A percentile compares a stretch with the other conserved stretches of the same genome.
phyloP scores from a whole-genome alignment of 2,113 vertebrate genomes.

The Diphyllodes magnificus region DNA sequence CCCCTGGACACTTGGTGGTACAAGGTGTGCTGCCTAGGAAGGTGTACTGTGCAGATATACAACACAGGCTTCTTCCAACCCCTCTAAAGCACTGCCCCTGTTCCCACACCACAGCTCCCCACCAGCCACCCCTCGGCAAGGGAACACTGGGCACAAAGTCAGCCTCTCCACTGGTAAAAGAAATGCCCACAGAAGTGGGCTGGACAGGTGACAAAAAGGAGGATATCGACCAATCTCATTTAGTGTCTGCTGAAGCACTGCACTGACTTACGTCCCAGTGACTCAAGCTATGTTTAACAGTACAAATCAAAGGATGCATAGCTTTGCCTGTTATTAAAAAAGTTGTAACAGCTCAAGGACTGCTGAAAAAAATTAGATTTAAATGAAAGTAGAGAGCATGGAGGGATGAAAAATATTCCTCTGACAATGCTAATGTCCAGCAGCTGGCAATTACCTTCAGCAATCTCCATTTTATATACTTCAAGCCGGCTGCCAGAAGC shows the following conservation, averaged over 20 bases:
- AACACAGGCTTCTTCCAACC: neutral
- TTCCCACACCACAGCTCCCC: neutral
- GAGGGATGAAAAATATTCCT: neutral
- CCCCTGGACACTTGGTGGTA: neutral
- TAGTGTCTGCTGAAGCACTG: neutral
- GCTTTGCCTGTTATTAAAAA: neutral
- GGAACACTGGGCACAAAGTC: neutral
- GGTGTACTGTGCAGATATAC: fast-evolving
- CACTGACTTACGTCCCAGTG: neutral
- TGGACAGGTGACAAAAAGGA: neutral
- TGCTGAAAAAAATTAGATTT: neutral
- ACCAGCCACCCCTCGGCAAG: neutral
- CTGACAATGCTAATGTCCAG: neutral
- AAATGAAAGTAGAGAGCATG: neutral
- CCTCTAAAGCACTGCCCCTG: neutral
- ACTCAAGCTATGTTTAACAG: neutral
- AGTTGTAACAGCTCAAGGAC: neutral
- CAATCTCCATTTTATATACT: neutral
- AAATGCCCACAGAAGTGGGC: neutral
- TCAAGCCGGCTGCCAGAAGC: neutral
- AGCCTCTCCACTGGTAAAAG: neutral
- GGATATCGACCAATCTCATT: neutral
- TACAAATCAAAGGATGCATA: neutral
- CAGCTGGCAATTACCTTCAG: neutral
- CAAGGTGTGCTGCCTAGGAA: neutral